Conservation (phyloP, 2,797 vertebrate species). For the Cuculus canorus region DNA sequence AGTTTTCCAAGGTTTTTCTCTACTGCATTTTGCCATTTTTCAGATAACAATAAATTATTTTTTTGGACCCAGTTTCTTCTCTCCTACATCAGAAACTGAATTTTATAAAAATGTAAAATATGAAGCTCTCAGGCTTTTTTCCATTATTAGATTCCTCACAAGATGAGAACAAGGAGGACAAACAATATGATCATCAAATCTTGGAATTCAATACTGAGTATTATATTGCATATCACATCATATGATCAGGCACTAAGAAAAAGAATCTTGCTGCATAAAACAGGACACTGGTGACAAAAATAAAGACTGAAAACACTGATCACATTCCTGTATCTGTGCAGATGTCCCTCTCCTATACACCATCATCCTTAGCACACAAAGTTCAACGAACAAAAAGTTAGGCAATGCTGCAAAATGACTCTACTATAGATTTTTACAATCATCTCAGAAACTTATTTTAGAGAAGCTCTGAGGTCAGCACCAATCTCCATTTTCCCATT, state of each 20-base stretch:
- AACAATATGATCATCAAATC: background rate
- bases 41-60: background rate
- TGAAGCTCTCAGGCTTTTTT: background rate
- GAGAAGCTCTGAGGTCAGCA: conserved; percentile 39
- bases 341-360: background rate
- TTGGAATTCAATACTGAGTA: background rate
- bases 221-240: background rate
- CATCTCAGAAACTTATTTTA: background rate
- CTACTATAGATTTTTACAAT: background rate
- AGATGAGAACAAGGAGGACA: background rate
- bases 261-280: background rate
- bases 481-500: conserved; percentile 21
- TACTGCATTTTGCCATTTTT: background rate
- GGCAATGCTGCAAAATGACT: background rate
- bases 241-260: background rate
- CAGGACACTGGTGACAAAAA: background rate
- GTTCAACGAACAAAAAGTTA: background rate
- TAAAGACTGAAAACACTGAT: background rate
- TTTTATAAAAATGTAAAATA: background rate
- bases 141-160: background rate
- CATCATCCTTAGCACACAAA: background rate
- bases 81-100: background rate
- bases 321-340: background rate
- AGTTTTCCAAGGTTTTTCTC: background rate
- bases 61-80: background rate